Percentiles rank a stretch among this genome's conserved stretches.
These are phyloP conservation scores for Allochrocebus solatus DNA, from an alignment of 2,797 vertebrate species.

Conservation along the genomic window DNA sequence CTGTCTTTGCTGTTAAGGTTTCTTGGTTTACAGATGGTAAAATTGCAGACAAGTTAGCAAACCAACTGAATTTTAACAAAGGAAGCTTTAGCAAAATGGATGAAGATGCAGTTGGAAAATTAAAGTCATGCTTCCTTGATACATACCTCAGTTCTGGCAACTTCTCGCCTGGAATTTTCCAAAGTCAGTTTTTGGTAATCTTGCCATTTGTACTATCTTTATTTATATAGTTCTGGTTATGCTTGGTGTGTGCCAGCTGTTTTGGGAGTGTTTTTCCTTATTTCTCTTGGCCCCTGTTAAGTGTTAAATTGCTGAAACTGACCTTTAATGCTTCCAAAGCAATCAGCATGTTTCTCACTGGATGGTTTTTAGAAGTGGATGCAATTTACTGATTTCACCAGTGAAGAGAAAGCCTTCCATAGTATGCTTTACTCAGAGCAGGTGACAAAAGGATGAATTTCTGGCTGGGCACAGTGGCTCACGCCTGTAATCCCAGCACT, in stretches of 20 bases:
- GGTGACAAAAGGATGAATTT: not conserved
- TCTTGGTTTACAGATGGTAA: conserved; percentile 2
- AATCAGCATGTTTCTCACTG: not conserved
- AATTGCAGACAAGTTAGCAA: not conserved
- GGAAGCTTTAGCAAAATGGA: not conserved
- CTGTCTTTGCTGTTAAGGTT: not conserved
- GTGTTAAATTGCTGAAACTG: conserved; percentile 53
- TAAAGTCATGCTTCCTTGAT: conserved; percentile 17
- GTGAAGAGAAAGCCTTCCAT: conserved; percentile 17
- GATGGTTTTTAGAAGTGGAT: not conserved
- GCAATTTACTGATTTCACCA: not conserved
- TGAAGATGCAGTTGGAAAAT: not conserved
- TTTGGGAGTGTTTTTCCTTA: conserved; percentile 46
- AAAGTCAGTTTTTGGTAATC: conserved; percentile 16
- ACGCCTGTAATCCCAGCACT: not conserved
- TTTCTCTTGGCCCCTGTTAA: conserved; percentile 39
- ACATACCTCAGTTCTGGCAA: not conserved
- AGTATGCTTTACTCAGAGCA: not conserved
- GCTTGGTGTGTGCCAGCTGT: conserved; percentile 4
- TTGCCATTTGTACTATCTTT: conserved; percentile 28
- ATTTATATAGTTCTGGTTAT: conserved; percentile 46
- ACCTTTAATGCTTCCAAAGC: conserved; percentile 24
- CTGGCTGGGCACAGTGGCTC: not conserved
- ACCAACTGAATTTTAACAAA: conserved; percentile 35
- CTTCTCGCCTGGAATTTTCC: conserved; percentile 50